Evolutionary conservation across 2,888 invertebrate species (phyloP).

Genomic region (Hypsopygia costalis): DNA sequence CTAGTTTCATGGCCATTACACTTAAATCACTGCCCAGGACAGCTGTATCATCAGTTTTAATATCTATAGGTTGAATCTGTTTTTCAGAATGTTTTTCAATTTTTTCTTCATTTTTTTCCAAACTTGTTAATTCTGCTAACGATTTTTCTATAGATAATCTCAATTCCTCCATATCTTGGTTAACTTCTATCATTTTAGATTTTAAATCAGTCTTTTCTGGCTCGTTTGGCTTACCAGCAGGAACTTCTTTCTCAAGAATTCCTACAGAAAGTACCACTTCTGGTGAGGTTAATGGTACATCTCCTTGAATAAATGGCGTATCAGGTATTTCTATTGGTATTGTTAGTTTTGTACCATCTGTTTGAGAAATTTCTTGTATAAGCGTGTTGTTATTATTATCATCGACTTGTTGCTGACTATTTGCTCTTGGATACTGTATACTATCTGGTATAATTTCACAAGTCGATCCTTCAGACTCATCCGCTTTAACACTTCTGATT

Average conservation of each 20-base stretch:
- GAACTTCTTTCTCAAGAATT: conserved; percentile 25
- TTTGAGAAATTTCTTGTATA: conserved; percentile 49
- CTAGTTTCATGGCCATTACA: not conserved
- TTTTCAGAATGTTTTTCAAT: conserved; percentile 32
- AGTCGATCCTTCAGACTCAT: not conserved
- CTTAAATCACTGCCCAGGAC: not conserved
- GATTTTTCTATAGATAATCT: conserved; percentile 65
- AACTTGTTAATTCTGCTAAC: conserved; percentile 56
- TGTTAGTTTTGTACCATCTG: conserved; percentile 30
- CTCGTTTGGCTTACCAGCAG: conserved; percentile 17
- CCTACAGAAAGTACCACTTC: conserved; percentile 26
- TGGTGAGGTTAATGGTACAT: conserved; percentile 33
- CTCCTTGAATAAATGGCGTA: conserved; percentile 41
- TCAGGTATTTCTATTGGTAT: conserved; percentile 29
- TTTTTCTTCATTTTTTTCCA: conserved; percentile 51
- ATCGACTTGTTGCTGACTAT: conserved; percentile 49
- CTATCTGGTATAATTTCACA: conserved; percentile 44
- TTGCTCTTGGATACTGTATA: conserved; percentile 52
- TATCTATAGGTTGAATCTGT: conserved; percentile 9
- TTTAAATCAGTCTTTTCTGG: conserved; percentile 60
- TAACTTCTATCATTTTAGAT: conserved; percentile 70
- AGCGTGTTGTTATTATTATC: conserved; percentile 57
- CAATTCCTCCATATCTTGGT: conserved; percentile 67
- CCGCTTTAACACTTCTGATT: conserved; percentile 19
- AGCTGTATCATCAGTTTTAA: conserved; percentile 9